Base-by-base conservation (phyloP, 2,113 vertebrate genomes). In the Ptilorrhoa leucosticta region DNA sequence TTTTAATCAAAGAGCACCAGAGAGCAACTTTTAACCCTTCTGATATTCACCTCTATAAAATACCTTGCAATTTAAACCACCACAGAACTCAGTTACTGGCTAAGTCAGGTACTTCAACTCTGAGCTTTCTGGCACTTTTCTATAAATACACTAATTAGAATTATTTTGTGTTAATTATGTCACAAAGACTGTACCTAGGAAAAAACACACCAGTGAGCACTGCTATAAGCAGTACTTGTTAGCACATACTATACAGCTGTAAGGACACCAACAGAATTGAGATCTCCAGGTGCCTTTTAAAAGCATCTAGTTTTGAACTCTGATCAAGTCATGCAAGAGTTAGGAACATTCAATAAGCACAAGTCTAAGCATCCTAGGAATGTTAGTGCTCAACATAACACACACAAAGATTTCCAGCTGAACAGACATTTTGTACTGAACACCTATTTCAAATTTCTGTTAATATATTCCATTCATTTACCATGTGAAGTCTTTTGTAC, bases 341-440 rank as follows among this genome's bases (percentile, higher is more conserved):
- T 27, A 26, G 47, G 65, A 72, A 91, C 53, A 40, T 53, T 53
- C 44, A 90, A 82, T 45, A 79, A 93, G 70, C 53, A 76, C 12
- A 90, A 87, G 70, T 31, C 53, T 42, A 68, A 57, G 82, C 92
- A 95, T 83, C 53, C 64, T 27, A 87, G 75, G 78, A 95, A 87
- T 61, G 37, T n/a, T 21, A 84, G 78, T 35, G 75, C 37, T 85
- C 70, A 95, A 87, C 37, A 33, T 31, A 94, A 94, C 3, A 10
- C 33, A 77, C 42, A 60, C 22, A 47, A 77, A 68, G 73, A 82
- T 56, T 82, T 83, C 44, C 37, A 79, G 56, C 53, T 85, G 51
- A 91, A 87, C 57, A 76, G 78, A 28, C 45, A 85, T 76, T 93
- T 85, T 60, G 63, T 82, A 63, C 69, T 15, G 33, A 77, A 87